Evolutionary conservation across 2,888 invertebrate species (phyloP).

Genomic region (Belgica antarctica): DNA sequence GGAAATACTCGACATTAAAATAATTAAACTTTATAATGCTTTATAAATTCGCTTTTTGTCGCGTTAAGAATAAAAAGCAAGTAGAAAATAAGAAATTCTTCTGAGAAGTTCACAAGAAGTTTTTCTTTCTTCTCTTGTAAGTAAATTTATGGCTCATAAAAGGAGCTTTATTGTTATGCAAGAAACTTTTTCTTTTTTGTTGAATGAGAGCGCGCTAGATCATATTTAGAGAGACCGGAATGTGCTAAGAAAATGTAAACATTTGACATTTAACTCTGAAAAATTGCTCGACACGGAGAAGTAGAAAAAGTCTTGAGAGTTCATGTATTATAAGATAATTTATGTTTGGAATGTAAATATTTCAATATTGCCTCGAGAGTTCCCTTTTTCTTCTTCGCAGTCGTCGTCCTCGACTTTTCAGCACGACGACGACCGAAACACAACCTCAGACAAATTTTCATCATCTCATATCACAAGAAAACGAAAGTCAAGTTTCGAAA

Average conservation of each 20-base stretch:
- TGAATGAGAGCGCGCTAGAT: background rate
- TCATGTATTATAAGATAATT: background rate
- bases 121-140: too few relatives aligned
- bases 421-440: too few relatives aligned
- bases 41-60: background rate
- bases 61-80: background rate
- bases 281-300: background rate
- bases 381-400: background rate
- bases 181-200: too few relatives aligned
- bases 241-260: background rate
- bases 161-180: background rate
- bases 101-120: background rate
- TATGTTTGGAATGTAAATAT: background rate
- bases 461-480: background rate
- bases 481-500: background rate
- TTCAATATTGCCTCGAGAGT: too few relatives aligned
- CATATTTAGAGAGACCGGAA: background rate
- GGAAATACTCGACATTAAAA: constrained; percentile 24
- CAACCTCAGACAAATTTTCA: background rate
- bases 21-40: constrained; percentile 27
- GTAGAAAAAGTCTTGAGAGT: background rate
- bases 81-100: background rate
- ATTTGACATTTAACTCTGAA: background rate
- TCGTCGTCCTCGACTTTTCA: background rate
- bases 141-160: background rate